Evolutionary conservation across 2,113 vertebrate species (phyloP), one percentile per base, ranked within the genome.

Genomic region (Amia ocellicauda): DNA sequence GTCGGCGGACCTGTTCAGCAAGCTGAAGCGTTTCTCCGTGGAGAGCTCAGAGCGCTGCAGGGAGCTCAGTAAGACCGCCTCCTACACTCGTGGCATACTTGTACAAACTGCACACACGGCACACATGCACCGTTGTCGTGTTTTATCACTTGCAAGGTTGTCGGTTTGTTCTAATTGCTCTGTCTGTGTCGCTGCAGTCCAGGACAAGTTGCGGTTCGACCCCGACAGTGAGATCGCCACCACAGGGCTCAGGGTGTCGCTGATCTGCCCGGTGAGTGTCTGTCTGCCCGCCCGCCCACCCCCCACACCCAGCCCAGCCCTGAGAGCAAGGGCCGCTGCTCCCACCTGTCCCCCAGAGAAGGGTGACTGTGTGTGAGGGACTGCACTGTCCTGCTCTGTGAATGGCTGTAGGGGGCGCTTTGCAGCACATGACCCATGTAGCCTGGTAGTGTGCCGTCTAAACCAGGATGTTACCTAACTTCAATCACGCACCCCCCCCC

Each of bases 181-280:
- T n/a, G n/a, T n/a, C n/a, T n/a, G n/a, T n/a, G n/a, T n/a, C 13
- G 22, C 16, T 31, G 58, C 17, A 99, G 97, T 99, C 63, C 95
- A 95, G 69, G 96, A 99, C 83, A 99, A 99, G 82, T 81, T 99
- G 43, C 93, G 95, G 13, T 89, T 96, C 74, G 97, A 99, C 69
- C 97, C 97, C 0, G 97, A 99, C 80, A 98, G 96, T 1, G 97
- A 99, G 82, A 97, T 99, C 0, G 94, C 97, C 11, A 99, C 97
- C 69, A 99, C 97, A 0, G 96, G 97, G 0, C 92, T 99, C 29
- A 83, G 97, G 5, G 96, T 99, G 17, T 99, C 97, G 36, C 92
- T 99, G 13, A 97, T 99, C 78, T 99, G 97, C 68, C 96, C 96
- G 20, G 97, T 99, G 85, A 90, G 94, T 84, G 43, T 22, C 22